Base-by-base conservation (phyloP, 2,797 vertebrate genomes). In the Capromys pilorides region DNA sequence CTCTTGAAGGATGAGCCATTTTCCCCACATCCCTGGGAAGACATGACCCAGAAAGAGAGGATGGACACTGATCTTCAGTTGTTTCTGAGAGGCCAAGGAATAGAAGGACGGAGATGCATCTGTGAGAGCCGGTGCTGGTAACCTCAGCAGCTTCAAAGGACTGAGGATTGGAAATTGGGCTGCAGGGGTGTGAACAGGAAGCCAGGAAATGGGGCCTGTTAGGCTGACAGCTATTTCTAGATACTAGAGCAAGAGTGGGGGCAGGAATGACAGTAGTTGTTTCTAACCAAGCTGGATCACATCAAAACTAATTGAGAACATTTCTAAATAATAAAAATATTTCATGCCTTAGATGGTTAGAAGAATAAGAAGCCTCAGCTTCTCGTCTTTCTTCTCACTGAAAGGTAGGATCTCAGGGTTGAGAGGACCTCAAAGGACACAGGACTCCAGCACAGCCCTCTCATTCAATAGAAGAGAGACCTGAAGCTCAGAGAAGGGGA, bases 311-410 rank as follows among this genome's bases (percentile, higher is more conserved):
- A 87, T 91, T 95, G 89, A 90, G 86, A 93, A 94, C 93, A 0
- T 94, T 95, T 94, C 59, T 80, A 51, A 96, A 80, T 89, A 94
- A 90, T 86, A 77, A 92, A 95, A 94, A 85, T 96, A 94, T 94
- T 69, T 96, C 90, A 95, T 95, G n/a, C 81, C 9, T 12, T 85
- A 45, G 51, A 73, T 28, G 62, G 21, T 61, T 89, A 73, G 49
- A 54, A 94, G 93, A 95, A 64, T 83, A 94, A 64, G 79, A 92
- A 57, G 33, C n/a, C n/a, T 86, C 81, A 59, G 71, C 39, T 75
- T n/a, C 57, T 33, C 62, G 31, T 85, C 77, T 75, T 80, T 22
- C 2, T 91, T 80, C 88, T 93, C 86, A 77, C n/a, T 83, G 66
- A 69, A 85, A 94, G 91, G 69, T 31, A 90, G 51, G 24, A 26